Base-by-base conservation (phyloP, 2,113 vertebrate species). In the Syngnathoides biaculeatus region DNA sequence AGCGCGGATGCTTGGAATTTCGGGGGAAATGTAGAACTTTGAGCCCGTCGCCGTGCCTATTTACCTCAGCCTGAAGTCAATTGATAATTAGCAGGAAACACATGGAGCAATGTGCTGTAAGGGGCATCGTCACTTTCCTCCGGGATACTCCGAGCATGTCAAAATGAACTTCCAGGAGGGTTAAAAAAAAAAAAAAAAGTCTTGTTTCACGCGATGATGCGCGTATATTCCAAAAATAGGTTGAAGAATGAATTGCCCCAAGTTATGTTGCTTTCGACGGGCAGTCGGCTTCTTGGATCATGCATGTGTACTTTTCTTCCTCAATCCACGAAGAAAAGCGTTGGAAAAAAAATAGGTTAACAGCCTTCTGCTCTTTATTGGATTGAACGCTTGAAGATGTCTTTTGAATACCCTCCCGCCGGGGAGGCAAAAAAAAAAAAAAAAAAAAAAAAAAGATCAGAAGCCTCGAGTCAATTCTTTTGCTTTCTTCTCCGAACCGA, bases 381-480 rank as follows among this genome's bases (percentile, higher is more conserved):
- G 24, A 50, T 65, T 19, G 61, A 13, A 24, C 24, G 74, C 73
- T 81, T 50, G 8, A 52, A 52, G 48, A 9, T 52, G 48, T 52
- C 48, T 52, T 80, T 72, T 30, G 30, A 35, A 55, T 75, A 72
- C 62, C 63, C 75, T 67, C 24, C 40, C 0, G 71, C 48, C 35
- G 67, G 43, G 39, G 20, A 39, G 39, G 20, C 15, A 68, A 47
- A 63, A 26, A 13, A 19, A 26, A 50, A 58, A 19, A 68, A 47
- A 63, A 26, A 13, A 19, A 19, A 68, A 47, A 63, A 26, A 13
- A 19, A 26, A 50, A 58, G 64, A 5, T 60, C n/a, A 47, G 55
- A 45, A 72, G 65, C 50, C 38, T 48, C 13, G 27, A 73, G 72
- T 17, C 35, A 47, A 80, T 76, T 62, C 72, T 82, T 56, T 61